Evolutionary conservation across 1,140 invertebrate genomes (phyloP).

Genomic region (Apis florea): DNA sequence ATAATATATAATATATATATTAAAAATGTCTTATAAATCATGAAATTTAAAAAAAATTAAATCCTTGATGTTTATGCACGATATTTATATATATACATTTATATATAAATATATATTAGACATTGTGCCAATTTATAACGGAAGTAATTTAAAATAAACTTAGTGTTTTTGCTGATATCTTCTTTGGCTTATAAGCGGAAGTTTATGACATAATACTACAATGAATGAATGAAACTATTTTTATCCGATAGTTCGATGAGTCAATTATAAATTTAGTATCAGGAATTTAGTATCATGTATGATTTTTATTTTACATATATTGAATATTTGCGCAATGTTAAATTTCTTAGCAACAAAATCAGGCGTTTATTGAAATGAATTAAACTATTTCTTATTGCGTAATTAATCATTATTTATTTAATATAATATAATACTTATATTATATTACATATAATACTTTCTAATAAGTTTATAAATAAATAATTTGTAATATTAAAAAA

Average conservation of each 20-base stretch:
- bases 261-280: conserved; percentile 42
- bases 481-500: neutral
- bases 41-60: too few relatives aligned
- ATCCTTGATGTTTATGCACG: neutral
- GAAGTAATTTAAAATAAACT: conserved; percentile 26
- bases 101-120: neutral
- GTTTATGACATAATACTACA: conserved; percentile 35
- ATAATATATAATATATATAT: too few relatives aligned
- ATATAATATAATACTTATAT: neutral
- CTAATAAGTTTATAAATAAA: neutral
- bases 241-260: conserved; percentile 38
- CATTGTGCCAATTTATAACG: neutral
- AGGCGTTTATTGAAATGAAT: neutral
- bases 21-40: too few relatives aligned
- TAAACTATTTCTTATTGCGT: neutral
- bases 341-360: neutral
- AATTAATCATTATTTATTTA: neutral
- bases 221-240: conserved; percentile 60
- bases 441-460: too few relatives aligned
- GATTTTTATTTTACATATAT: conserved; percentile 23
- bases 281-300: conserved; percentile 34
- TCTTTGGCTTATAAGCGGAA: conserved; percentile 20
- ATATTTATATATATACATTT: neutral
- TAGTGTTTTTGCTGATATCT: neutral
- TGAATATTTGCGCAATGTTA: neutral